Conservation (phyloP, 2,888 invertebrate species). For the Autographa gamma region DNA sequence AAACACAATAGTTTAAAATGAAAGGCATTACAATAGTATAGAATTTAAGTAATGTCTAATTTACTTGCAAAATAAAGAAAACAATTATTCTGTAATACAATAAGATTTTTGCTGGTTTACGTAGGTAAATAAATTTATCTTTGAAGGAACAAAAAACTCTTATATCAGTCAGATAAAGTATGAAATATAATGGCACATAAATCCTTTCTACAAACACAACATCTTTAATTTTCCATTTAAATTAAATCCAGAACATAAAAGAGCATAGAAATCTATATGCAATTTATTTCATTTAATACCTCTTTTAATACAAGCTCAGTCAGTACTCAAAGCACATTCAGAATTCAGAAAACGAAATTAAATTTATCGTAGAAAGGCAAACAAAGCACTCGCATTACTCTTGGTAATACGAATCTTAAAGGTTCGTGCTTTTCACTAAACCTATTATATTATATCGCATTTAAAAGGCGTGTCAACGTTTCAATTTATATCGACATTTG, state of each 20-base stretch:
- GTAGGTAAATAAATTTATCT: no score
- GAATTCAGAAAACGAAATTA: neutral
- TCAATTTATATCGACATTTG: slow-evolving; percentile 1
- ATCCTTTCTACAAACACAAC: neutral
- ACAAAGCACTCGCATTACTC: neutral
- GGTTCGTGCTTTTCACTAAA: neutral
- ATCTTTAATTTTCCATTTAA: neutral
- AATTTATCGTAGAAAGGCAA: neutral
- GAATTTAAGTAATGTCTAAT: neutral
- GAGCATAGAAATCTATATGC: no score
- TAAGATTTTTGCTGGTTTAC: neutral
- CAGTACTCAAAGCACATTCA: neutral
- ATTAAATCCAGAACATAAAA: neutral
- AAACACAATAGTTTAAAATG: neutral
- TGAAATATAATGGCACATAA: neutral
- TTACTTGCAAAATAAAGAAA: neutral
- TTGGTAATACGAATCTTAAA: neutral
- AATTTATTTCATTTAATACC: neutral
- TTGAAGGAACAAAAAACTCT: no score
- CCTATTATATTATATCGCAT: neutral
- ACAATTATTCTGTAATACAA: neutral
- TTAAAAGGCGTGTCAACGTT: slow-evolving; percentile 3
- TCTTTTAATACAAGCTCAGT: neutral
- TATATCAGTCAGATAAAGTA: neutral
- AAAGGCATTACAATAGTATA: neutral